Evolutionary conservation across 1,140 invertebrate genomes (phyloP), one percentile per base, ranked within the genome.

Genomic region (Goniozus legneri): DNA sequence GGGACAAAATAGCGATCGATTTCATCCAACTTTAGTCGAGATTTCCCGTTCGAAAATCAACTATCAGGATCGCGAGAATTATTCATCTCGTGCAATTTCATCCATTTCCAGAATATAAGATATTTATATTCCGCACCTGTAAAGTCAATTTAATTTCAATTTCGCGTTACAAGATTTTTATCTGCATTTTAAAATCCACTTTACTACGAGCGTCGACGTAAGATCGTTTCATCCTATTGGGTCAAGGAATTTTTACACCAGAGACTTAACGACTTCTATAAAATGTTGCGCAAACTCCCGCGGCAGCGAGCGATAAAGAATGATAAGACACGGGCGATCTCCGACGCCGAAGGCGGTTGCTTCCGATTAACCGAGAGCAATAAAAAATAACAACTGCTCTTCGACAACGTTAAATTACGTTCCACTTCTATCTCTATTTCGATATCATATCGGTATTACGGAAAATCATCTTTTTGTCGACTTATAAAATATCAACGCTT

Each of bases 401-500:
- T 52, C 44, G 54, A 54, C 51, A 44, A 16, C 56, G 40, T 38
- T 46, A 58, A 58, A 58, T 58, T 58, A 38, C 47, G 44, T 46
- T 37, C 45, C 54, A 45, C 44, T 57, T 46, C 21, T 50, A 54
- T 18, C 47, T 34, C 55, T n/a, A n/a, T n/a, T n/a, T n/a, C n/a
- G n/a, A n/a, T n/a, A n/a, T n/a, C n/a, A n/a, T n/a, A n/a, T n/a
- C n/a, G n/a, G n/a, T n/a, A n/a, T n/a, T n/a, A n/a, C n/a, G n/a
- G n/a, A n/a, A n/a, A n/a, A n/a, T n/a, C n/a, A n/a, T n/a, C n/a
- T n/a, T n/a, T n/a, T n/a, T n/a, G n/a, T n/a, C n/a, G n/a, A n/a
- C n/a, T n/a, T n/a, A n/a, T n/a, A n/a, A n/a, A n/a, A n/a, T n/a
- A n/a, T n/a, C n/a, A n/a, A n/a, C n/a, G n/a, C n/a, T n/a, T n/a